These are phyloP conservation scores for Ormyrus nitidulus DNA, from an alignment of 2,888 invertebrate species.

Conservation along the genomic window DNA sequence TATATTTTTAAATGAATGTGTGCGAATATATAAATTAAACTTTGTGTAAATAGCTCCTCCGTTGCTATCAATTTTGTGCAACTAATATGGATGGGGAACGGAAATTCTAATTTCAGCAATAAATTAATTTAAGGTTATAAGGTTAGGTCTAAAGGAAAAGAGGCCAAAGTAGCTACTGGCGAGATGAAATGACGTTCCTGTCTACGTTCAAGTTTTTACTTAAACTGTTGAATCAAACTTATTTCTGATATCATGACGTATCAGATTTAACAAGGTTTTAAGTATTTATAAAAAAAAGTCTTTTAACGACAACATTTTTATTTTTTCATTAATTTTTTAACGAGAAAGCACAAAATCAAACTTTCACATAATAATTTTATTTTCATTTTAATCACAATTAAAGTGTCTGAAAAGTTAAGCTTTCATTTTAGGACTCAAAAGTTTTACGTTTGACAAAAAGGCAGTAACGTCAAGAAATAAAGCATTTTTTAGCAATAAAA, in stretches of 20 bases:
- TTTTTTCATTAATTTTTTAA: slow-evolving; percentile 38
- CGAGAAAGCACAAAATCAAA: slow-evolving; percentile 21
- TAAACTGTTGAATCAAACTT: slow-evolving; percentile 12
- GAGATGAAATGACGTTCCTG: slow-evolving; percentile 54
- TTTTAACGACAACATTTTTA: slow-evolving; percentile 35
- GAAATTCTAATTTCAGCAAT: slow-evolving; percentile 54
- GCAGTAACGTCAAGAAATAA: slow-evolving; percentile 54
- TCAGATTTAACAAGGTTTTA: slow-evolving; percentile 63
- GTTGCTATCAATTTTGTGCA: slow-evolving; percentile 28
- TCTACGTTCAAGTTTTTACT: slow-evolving; percentile 40
- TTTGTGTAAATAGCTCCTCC: slow-evolving; percentile 54
- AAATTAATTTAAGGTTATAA: slow-evolving; percentile 52
- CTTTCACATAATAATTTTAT: slow-evolving; percentile 43
- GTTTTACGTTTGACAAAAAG: slow-evolving; percentile 52
- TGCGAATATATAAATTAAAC: slow-evolving; percentile 51
- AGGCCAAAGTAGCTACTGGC: slow-evolving; percentile 55
- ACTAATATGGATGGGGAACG: slow-evolving; percentile 18
- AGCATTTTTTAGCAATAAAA: slow-evolving; percentile 58
- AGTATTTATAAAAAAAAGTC: slow-evolving; percentile 29
- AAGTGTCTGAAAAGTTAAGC: slow-evolving; percentile 27
- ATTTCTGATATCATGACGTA: slow-evolving; percentile 72
- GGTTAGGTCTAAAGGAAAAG: slow-evolving; percentile 47
- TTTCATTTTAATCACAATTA: slow-evolving; percentile 39
- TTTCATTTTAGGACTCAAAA: slow-evolving; percentile 52
- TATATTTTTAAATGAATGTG: slow-evolving; percentile 43